Evolutionary conservation across 2,113 vertebrate genomes (phyloP), one percentile per base, ranked within the genome.

Genomic region (Mesitornis unicolor): DNA sequence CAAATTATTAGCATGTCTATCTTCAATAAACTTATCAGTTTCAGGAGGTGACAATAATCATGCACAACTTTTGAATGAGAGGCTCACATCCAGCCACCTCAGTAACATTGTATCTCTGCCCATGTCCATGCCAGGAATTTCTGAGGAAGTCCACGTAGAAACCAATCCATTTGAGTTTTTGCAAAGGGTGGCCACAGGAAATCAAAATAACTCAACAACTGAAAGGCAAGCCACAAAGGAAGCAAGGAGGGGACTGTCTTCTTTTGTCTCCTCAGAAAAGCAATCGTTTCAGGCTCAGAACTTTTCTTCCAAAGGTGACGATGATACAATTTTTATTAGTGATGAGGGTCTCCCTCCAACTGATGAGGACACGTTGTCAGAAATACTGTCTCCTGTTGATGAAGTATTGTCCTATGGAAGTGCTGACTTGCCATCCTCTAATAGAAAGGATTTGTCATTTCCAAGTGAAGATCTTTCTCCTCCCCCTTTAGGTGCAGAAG

Each of bases 401-500:
- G 97, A 98, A 73, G 96, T 97, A 68, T 94, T 98, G 74, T 98
- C 98, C 35, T 98, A 95, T 16, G 88, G 97, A 97, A 98, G 98
- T 74, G 95, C 97, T 26, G 96, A 98, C 75, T 95, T 98, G 64
- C 93, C 81, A 10, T 94, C 95, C 11, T 95, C 96, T 50, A 84
- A 68, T 26, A 93, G 71, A 88, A 89, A 87, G 68, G 97, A 94
- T 35, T 26, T 80, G 70, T 78, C 96, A 78, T 73, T 92, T 74
- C 81, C n/a, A 53, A 87, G 73, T 28, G 93, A 91, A 65, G 91
- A 40, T 31, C 92, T 71, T 50, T 96, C 84, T 79, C 86, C 96
- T 38, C 93, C 77, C 5, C 95, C 94, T 82, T 92, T 97, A 70
- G 96, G 95, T 80, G 56, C 61, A 51, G 77, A 74, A 87, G 89